These are phyloP conservation scores for Zophobas atratus DNA, from an alignment of 1,140 invertebrate genomes.

Conservation along the genomic window DNA sequence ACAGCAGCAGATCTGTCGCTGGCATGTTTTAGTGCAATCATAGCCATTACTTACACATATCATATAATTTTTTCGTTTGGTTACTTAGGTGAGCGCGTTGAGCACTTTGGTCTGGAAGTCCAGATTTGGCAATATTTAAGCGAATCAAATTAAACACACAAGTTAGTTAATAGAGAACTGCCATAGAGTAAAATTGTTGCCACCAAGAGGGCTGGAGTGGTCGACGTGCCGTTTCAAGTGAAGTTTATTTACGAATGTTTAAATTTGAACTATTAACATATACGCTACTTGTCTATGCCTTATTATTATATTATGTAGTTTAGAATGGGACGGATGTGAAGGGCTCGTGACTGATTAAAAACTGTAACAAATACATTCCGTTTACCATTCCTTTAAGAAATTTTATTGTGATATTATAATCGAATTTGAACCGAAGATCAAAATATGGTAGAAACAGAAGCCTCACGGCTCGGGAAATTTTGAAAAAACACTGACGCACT, in stretches of 20 bases:
- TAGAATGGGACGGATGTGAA: slow-evolving; percentile 50
- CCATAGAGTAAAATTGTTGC: slow-evolving; percentile 8
- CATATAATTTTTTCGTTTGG: slow-evolving; percentile 24
- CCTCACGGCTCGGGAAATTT: background rate
- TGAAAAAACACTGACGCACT: slow-evolving; percentile 15
- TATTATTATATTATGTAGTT: slow-evolving; percentile 53
- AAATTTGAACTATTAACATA: slow-evolving; percentile 36
- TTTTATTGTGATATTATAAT: slow-evolving; percentile 59
- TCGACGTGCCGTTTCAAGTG: background rate
- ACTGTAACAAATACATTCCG: slow-evolving; percentile 48
- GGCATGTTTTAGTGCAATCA: slow-evolving; percentile 79
- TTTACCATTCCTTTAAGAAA: slow-evolving; percentile 48
- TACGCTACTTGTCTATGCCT: slow-evolving; percentile 52
- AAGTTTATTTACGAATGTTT: slow-evolving; percentile 23
- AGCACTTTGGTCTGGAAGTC: slow-evolving; percentile 15
- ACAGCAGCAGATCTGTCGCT: slow-evolving; percentile 81
- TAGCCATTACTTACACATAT: slow-evolving; percentile 62
- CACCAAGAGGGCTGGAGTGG: background rate
- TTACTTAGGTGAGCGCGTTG: background rate
- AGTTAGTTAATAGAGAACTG: slow-evolving; percentile 6
- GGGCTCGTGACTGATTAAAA: slow-evolving; percentile 52
- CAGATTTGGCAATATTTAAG: slow-evolving; percentile 4
- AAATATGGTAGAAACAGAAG: slow-evolving; percentile 43
- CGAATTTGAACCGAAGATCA: slow-evolving; percentile 57
- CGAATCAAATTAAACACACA: background rate